Conservation (phyloP, 1,140 invertebrate species). For the Meloidogyne hapla region DNA sequence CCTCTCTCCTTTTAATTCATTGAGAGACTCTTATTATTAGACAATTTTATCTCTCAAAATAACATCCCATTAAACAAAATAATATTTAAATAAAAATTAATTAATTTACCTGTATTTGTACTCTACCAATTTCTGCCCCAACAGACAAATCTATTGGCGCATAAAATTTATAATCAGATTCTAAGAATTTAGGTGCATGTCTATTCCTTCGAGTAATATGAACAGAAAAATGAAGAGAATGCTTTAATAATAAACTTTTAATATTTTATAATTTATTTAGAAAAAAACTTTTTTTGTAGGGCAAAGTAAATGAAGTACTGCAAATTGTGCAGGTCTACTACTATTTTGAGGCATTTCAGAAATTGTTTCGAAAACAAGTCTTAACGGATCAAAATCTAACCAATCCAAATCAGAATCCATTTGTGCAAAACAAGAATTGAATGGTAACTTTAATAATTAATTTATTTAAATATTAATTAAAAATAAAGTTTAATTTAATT, state of each 20-base stretch:
- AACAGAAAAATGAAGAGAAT: slow-evolving; percentile 48
- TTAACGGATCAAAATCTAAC: slow-evolving; percentile 49
- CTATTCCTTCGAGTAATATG: slow-evolving; percentile 52
- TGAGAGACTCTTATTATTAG: too few relatives aligned
- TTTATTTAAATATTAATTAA: background rate
- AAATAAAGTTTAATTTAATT: background rate
- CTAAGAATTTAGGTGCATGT: slow-evolving; percentile 46
- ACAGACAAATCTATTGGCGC: slow-evolving; percentile 34
- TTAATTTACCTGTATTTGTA: slow-evolving; percentile 30
- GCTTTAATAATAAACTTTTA: slow-evolving; percentile 39
- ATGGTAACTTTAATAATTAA: background rate
- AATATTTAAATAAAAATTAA: background rate
- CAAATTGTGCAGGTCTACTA: slow-evolving; percentile 37
- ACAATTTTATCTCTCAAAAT: too few relatives aligned
- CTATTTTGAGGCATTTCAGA: slow-evolving; percentile 39
- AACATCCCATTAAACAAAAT: too few relatives aligned
- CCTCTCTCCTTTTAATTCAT: too few relatives aligned
- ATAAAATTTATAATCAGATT: slow-evolving; percentile 46
- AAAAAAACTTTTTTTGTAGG: slow-evolving; percentile 45
- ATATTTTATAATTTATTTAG: background rate
- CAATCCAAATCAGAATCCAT: slow-evolving; percentile 46
- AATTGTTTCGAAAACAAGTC: slow-evolving; percentile 50
- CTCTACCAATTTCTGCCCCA: slow-evolving; percentile 45
- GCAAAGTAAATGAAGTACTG: slow-evolving; percentile 50
- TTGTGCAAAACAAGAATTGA: slow-evolving; percentile 55